Conservation (phyloP, 64 coral and sea anemone genomes). For the Stichodactyla helianthus region DNA sequence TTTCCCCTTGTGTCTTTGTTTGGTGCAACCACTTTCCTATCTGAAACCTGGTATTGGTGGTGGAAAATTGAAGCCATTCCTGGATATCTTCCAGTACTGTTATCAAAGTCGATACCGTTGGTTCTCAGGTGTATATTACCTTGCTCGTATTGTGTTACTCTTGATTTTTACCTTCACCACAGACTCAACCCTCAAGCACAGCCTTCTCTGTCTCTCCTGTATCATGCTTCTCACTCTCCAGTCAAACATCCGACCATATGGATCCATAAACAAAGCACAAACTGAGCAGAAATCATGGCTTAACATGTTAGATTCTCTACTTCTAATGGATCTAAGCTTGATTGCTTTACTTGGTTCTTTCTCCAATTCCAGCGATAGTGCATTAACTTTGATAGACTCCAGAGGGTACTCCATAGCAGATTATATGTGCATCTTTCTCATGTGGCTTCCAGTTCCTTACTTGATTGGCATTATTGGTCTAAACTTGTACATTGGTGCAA, state of each 20-base stretch:
- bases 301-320: constrained; percentile 33
- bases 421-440: constrained; percentile 9
- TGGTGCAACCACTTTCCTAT: constrained; percentile 12
- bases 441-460: constrained; percentile 47
- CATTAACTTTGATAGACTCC: neutral
- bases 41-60: constrained; percentile 20
- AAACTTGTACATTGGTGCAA: constrained; percentile 5
- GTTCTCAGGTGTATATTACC: constrained; percentile 46
- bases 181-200: constrained; percentile 11
- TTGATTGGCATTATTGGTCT: constrained; percentile 17
- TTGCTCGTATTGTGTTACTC: constrained; percentile 35
- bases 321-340: constrained; percentile 27
- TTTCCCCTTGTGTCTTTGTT: constrained; percentile 14
- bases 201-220: constrained; percentile 16
- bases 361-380: constrained; percentile 12
- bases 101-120: constrained; percentile 28
- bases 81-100: constrained; percentile 44
- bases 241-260: constrained; percentile 49
- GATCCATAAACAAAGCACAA: neutral
- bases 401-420: constrained; percentile 24
- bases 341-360: constrained; percentile 48
- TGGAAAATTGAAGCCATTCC: constrained; percentile 31
- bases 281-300: constrained; percentile 16
- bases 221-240: constrained; percentile 36
- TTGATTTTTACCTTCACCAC: constrained; percentile 19